These are phyloP conservation scores for Peromyscus eremicus DNA, from an alignment of 2,797 vertebrate genomes.

Conservation along the genomic window DNA sequence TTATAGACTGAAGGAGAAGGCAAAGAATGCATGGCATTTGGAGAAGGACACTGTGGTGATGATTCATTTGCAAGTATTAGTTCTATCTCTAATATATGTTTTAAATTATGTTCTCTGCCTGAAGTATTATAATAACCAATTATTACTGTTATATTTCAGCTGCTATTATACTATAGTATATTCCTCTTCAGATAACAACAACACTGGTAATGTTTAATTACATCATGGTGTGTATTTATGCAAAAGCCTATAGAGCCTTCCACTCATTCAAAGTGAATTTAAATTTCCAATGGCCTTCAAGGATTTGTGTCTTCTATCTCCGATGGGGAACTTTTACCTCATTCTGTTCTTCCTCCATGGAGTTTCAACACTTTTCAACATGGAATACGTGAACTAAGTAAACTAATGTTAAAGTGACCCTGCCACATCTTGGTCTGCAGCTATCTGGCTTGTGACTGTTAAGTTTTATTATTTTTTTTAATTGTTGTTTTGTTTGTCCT, in stretches of 20 bases:
- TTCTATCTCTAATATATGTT: neutral
- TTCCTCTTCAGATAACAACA: neutral
- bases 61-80: neutral
- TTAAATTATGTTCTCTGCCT: constrained; percentile 48
- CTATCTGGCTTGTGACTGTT: neutral
- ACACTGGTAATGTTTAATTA: neutral
- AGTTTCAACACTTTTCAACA: neutral
- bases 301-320: neutral
- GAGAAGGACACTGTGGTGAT: neutral
- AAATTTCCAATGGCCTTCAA: constrained; percentile 19
- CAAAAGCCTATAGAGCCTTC: neutral
- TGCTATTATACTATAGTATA: neutral
- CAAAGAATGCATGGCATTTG: neutral
- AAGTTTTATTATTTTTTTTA: neutral
- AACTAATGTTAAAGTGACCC: neutral
- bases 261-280: constrained; percentile 30
- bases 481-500: neutral
- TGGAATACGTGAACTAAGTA: neutral
- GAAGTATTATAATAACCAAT: neutral
- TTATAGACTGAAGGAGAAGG: neutral
- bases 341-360: neutral
- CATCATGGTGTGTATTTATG: neutral
- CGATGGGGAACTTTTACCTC: neutral
- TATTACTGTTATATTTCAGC: neutral
- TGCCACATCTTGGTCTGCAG: neutral